Evolutionary conservation across 2,797 vertebrate species (phyloP), one percentile per base, ranked within the genome.

Genomic region (Chelon auratus): DNA sequence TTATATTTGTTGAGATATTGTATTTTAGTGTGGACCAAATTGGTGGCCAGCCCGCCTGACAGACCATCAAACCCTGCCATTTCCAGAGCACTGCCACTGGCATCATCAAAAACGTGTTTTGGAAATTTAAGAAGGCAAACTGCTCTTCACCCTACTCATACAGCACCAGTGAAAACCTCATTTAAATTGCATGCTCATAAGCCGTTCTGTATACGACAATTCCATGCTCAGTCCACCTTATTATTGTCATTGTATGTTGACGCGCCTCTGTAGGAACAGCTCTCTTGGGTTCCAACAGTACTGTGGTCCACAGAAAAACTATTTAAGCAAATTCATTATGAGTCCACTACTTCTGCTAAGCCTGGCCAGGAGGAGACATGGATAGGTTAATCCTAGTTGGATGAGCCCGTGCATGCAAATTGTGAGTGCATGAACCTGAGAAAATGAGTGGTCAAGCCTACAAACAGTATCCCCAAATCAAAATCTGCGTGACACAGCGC

Each of bases 331-430:
- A 37, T 37, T 57, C 9, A 72, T 10, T 33, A 53, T 30, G 52
- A 12, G 14, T 65, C 17, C 43, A 57, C 17, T 60, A 58, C 26
- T 52, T 37, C 24, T 8, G 9, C 15, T 45, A 69, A 69, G 15
- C 26, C 54, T 59, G 48, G 7, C 42, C 33, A 48, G 17, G 26
- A 60, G 54, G 60, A 43, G 67, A 39, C 42, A 56, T 8, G 5
- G 82, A 66, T 51, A 62, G 39, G 26, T 54, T 72, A 14, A 72
- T 68, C 62, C 17, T 60, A 51, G 69, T 63, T 26, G 43, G 63
- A 86, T 83, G 83, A 83, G 53, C 53, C 57, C 63, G 45, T 42
- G 77, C 87, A 89, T 89, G 86, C 86, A 87, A 45, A 56, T 9
- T 67, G 42, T 66, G 18, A 81, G 66, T 59, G 66, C 57, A 80